Conservation (phyloP, 2,797 vertebrate genomes). For the Lepus oiostolus region DNA sequence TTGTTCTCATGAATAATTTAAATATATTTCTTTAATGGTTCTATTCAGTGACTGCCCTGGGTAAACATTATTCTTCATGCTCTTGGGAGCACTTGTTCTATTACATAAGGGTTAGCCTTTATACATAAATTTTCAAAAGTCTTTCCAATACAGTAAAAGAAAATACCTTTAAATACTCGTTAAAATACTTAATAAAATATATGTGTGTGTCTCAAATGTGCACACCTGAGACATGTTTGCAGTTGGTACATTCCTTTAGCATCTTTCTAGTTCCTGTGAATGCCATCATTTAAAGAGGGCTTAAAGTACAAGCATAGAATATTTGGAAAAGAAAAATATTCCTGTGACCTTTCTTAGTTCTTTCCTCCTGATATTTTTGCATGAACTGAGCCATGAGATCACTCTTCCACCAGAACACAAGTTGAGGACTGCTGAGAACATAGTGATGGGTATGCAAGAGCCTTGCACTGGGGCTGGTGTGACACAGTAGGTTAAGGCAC, state of each 20-base stretch:
- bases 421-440: not conserved
- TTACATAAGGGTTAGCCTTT: slow-evolving; percentile 71
- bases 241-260: slow-evolving; percentile 6
- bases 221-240: slow-evolving; percentile 55
- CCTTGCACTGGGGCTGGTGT: not conserved
- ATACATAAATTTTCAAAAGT: slow-evolving; percentile 78
- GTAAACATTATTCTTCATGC: slow-evolving; percentile 77
- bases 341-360: slow-evolving; percentile 44
- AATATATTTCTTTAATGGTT: slow-evolving; percentile 74
- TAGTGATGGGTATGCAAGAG: fast-evolving
- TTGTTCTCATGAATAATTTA: slow-evolving; percentile 78
- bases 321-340: slow-evolving; percentile 59
- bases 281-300: not conserved
- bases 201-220: not conserved
- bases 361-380: slow-evolving; percentile 54
- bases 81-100: slow-evolving; percentile 49
- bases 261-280: slow-evolving; percentile 2
- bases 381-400: not conserved
- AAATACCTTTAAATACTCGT: slow-evolving; percentile 66
- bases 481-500: too few relatives aligned
- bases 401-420: not conserved
- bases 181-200: slow-evolving; percentile 67
- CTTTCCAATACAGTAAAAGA: slow-evolving; percentile 43
- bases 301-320: not conserved
- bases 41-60: slow-evolving; percentile 68